Percentiles rank a stretch among this genome's conserved stretches.
phyloP scores from a whole-genome alignment of 2,888 invertebrate species.

The Himalopsyche japonica region DNA sequence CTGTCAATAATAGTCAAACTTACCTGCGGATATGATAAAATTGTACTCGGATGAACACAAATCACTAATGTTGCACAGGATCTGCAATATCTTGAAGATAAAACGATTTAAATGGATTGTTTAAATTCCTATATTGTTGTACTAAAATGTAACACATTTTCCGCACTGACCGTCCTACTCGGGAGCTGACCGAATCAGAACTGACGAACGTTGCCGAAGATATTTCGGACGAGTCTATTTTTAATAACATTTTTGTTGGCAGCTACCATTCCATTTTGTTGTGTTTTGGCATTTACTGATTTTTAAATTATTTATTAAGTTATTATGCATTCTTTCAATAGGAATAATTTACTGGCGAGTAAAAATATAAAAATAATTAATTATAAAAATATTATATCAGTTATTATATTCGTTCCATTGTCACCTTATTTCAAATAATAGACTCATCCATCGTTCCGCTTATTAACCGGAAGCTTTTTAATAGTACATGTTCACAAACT shows the following conservation, averaged over 20 bases:
- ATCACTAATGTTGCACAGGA: conserved; percentile 23
- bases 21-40: conserved; percentile 17
- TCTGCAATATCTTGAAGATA: conserved; percentile 17
- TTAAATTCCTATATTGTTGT: conserved; percentile 32
- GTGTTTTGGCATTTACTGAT: not conserved
- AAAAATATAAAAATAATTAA: not conserved
- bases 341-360: too few species aligned
- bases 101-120: conserved; percentile 21
- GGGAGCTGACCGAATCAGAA: conserved; percentile 63
- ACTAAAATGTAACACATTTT: conserved; percentile 48
- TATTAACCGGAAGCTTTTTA: conserved; percentile 8
- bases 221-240: conserved; percentile 40
- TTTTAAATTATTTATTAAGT: too few species aligned
- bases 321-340: too few species aligned
- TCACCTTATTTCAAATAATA: conserved; percentile 21
- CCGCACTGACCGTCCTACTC: conserved; percentile 54
- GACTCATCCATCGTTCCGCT: conserved; percentile 30
- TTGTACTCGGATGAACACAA: not conserved
- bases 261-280: conserved; percentile 26
- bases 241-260: conserved; percentile 38
- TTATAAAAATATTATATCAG: not conserved
- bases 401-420: not conserved
- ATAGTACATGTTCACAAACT: conserved; percentile 12
- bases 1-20: conserved; percentile 48
- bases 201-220: conserved; percentile 48